These are phyloP conservation scores for Leptoclinus maculatus DNA, from an alignment of 2,797 vertebrate genomes.

Conservation along the genomic window DNA sequence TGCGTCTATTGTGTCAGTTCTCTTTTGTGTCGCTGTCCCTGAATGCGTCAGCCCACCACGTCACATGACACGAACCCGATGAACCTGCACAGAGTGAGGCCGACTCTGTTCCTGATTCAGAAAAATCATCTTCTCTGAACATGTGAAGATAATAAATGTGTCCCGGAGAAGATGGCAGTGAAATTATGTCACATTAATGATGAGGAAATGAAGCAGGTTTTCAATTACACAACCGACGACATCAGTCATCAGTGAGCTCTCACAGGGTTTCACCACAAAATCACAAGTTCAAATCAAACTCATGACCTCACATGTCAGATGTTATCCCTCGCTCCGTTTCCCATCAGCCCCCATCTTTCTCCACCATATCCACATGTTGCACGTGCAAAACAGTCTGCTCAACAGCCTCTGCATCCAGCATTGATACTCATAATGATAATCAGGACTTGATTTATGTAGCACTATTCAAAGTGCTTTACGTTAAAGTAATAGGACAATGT, in stretches of 20 bases:
- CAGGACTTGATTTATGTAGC: neutral
- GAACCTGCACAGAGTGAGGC: constrained; percentile 10
- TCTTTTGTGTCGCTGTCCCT: constrained; percentile 17
- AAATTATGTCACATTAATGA: neutral
- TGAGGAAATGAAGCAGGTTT: neutral
- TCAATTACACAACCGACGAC: constrained; percentile 20
- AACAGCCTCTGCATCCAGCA: neutral
- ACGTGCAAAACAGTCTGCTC: neutral
- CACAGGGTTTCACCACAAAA: constrained; percentile 54
- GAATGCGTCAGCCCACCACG: constrained; percentile 10
- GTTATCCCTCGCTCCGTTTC: neutral
- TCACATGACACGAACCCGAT: neutral
- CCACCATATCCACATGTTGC: too few species aligned
- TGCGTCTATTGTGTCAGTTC: neutral
- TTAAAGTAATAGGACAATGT: too few species aligned
- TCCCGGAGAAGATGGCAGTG: fast-evolving
- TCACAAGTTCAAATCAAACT: constrained; percentile 53
- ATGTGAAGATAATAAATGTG: neutral
- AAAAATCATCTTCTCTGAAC: too few species aligned
- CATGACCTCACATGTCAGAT: constrained; percentile 44
- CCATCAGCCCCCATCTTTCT: too few species aligned
- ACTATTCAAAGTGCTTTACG: neutral
- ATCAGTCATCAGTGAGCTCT: constrained; percentile 1
- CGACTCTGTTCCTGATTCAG: neutral
- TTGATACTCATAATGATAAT: neutral